Base-by-base conservation (phyloP, 2,113 vertebrate species). In the Acanthisitta chloris region DNA sequence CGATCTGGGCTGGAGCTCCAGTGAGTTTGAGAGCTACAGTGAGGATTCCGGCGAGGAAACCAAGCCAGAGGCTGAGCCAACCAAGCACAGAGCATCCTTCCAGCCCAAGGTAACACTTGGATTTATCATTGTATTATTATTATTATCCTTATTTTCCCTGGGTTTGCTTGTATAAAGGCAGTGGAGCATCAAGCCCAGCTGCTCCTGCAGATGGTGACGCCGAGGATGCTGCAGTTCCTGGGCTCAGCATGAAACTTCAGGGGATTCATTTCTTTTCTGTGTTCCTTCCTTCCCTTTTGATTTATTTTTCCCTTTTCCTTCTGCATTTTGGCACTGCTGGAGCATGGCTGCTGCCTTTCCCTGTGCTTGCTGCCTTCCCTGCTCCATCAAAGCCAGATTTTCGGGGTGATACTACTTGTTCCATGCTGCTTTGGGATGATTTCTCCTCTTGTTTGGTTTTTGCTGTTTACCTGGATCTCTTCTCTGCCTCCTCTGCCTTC, bases 21-120 rank as follows among this genome's bases (percentile, higher is more conserved):
- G 99, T 1, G 99, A 99, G 94, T 99, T 99, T 3, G 99, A 99
- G 97, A 99, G 99, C 98, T 99, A 99, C 71, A 99, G 99, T 3
- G 99, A 99, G 76, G 99, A 99, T 64, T 99, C 99, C 0, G 98
- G 91, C 1, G 98, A 97, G 38, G 99, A 99, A 66, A 96, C 78
- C 26, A 98, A 96, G 74, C 72, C 85, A 0, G 99, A 99, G 86
- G 97, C 69, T 0, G 97, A 96, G 80, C 97, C 98, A 0, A 21
- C 97, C 80, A 98, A 98, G 77, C 98, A 95, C 26, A 95, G 97
- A 2, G 96, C 97, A 2, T 97, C 98, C 85, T 98, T 98, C 94
- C 98, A 98, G 95, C 98, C 98, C 62, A 98, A 98, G 98, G 98
- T 98, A 96, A 77, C 0, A 0, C 33, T 7, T 7, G 17, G 0